A percentile compares a stretch with the other conserved stretches of the same genome.
Conservation (phyloP, 2,888 invertebrate species). For the Lathronympha strigana region DNA sequence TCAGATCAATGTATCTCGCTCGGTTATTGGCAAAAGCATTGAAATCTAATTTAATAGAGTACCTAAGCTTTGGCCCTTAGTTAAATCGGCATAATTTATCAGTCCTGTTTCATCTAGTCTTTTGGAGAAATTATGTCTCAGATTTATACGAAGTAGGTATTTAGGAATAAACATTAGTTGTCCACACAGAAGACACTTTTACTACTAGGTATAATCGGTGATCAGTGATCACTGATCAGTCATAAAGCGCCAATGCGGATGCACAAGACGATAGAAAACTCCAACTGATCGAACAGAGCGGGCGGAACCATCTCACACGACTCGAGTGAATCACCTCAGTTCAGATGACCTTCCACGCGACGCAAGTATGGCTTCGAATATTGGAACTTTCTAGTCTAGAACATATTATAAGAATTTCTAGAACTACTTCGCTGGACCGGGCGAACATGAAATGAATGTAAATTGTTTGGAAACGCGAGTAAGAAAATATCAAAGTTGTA, state of each 20-base stretch:
- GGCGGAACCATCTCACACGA: slow-evolving; percentile 50
- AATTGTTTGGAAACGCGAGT: not conserved
- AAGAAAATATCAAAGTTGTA: not conserved
- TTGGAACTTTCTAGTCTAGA: slow-evolving; percentile 39
- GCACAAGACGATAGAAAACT: slow-evolving; percentile 55
- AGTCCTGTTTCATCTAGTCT: not conserved
- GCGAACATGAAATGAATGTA: slow-evolving; percentile 19
- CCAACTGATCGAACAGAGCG: slow-evolving; percentile 49
- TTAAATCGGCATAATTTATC: no score
- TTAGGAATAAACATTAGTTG: no score
- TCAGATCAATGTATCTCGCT: no score
- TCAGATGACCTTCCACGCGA: slow-evolving; percentile 26
- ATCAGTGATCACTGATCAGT: not conserved
- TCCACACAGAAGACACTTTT: no score
- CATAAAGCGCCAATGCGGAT: slow-evolving; percentile 49
- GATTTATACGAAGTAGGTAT: no score
- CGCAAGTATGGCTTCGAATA: slow-evolving; percentile 22
- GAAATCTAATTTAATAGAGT: not conserved
- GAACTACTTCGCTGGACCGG: slow-evolving; percentile 10
- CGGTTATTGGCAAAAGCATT: no score
- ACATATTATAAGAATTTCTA: slow-evolving; percentile 20
- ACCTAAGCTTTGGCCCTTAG: not conserved
- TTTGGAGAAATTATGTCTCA: not conserved
- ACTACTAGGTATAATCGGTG: no score
- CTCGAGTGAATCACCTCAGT: slow-evolving; percentile 40